A percentile compares a stretch with the other conserved stretches of the same genome.
phyloP scores from a whole-genome alignment of 2,797 vertebrate genomes.

The Triplophysa yarkandensis region DNA sequence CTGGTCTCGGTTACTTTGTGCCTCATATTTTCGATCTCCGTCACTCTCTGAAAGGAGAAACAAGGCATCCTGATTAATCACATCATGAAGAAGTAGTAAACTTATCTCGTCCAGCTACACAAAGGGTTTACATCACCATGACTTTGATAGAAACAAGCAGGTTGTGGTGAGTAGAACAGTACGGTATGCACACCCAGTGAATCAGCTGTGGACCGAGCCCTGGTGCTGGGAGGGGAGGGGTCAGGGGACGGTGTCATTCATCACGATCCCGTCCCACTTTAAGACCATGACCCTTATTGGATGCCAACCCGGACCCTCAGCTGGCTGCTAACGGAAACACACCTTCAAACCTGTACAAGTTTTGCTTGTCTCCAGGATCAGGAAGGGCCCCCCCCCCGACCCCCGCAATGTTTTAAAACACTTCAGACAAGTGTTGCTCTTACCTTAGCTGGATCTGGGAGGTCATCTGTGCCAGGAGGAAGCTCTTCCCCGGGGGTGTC shows the following conservation, averaged over 20 bases:
- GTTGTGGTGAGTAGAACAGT: conserved; percentile 62
- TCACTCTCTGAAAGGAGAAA: conserved; percentile 83
- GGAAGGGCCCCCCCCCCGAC: conserved; percentile 64
- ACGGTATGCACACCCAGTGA: conserved; percentile 76
- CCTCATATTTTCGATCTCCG: conserved; percentile 99
- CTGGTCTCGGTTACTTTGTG: conserved; percentile 95
- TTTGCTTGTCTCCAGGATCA: conserved; percentile 66
- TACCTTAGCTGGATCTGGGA: conserved; percentile 96
- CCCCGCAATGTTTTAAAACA: conserved; percentile 56
- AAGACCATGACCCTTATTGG: conserved; percentile 74
- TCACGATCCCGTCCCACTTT: conserved; percentile 67
- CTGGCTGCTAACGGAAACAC: conserved; percentile 80
- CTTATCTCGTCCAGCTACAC: conserved; percentile 74
- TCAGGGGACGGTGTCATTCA: conserved; percentile 64
- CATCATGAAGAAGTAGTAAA: background rate
- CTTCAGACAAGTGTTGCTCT: background rate
- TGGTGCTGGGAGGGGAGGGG: conserved; percentile 64
- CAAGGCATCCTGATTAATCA: conserved; percentile 14
- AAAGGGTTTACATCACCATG: conserved; percentile 80
- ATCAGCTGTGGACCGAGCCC: conserved; percentile 69
- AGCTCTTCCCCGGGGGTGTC: conserved; percentile 80
- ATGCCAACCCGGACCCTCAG: conserved; percentile 76
- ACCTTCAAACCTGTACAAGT: conserved; percentile 76
- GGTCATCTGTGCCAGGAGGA: conserved; percentile 89
- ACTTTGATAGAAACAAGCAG: conserved; percentile 74